Percentiles rank a stretch among this genome's conserved stretches.
These are phyloP conservation scores for Sminthurides aquaticus DNA, from an alignment of 2,888 invertebrate genomes.

Conservation along the genomic window DNA sequence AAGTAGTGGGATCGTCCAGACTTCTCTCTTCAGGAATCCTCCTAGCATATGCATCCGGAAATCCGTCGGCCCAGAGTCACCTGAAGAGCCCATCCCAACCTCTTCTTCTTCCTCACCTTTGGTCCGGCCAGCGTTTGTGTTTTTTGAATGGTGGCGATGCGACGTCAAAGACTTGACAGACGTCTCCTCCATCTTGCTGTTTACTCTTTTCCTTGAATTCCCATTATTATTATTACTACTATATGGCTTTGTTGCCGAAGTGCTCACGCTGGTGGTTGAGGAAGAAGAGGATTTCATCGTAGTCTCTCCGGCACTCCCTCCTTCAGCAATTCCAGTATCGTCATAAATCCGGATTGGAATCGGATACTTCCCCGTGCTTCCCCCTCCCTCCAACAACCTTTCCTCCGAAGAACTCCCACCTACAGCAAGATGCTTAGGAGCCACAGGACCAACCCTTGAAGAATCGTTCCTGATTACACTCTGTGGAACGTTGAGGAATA, in stretches of 20 bases:
- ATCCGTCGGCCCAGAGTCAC: constrained; percentile 16
- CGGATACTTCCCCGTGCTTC: neutral
- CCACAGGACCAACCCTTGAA: too few species aligned
- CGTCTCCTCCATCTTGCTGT: constrained; percentile 5
- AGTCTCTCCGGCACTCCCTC: neutral
- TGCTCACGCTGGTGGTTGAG: neutral
- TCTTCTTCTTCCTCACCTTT: constrained; percentile 1
- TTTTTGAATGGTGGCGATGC: neutral
- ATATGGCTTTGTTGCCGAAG: neutral
- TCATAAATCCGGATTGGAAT: neutral
- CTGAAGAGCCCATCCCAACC: constrained; percentile 22
- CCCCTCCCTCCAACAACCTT: neutral
- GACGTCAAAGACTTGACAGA: constrained; percentile 3
- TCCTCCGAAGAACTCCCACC: neutral
- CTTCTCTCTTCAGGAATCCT: constrained; percentile 53
- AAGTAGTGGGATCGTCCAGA: constrained; percentile 85
- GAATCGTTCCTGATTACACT: neutral
- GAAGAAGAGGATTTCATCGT: constrained; percentile 1
- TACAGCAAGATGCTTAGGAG: neutral
- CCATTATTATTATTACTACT: neutral
- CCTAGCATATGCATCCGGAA: constrained; percentile 34
- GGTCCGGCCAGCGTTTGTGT: neutral
- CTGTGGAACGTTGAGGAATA: neutral
- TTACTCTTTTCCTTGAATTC: neutral
- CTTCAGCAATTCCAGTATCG: neutral